Conservation (phyloP, 2,113 vertebrate species). For the Passer montanus region DNA sequence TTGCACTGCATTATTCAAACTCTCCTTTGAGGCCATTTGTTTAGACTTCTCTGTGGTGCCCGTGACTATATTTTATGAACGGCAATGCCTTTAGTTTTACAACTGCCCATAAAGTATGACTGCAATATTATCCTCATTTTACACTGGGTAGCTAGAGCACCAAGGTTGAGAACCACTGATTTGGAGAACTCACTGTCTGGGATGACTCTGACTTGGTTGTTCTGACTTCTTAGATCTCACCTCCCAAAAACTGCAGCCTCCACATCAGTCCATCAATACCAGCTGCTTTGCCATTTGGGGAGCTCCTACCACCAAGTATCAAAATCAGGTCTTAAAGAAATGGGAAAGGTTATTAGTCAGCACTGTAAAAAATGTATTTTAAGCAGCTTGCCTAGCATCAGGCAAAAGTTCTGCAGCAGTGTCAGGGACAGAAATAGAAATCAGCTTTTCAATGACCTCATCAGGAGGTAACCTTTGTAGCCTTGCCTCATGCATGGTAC, state of each 20-base stretch:
- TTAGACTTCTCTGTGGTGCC: not conserved
- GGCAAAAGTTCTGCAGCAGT: not conserved
- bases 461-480: not conserved
- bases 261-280: not conserved
- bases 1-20: not conserved
- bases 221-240: not conserved
- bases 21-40: not conserved
- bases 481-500: not conserved
- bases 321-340: not conserved
- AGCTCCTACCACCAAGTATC: not conserved
- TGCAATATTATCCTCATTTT: not conserved
- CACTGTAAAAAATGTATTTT: not conserved
- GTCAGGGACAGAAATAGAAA: conserved; percentile 14
- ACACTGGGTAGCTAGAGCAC: not conserved
- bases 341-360: not conserved
- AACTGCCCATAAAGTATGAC: not conserved
- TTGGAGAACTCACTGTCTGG: not conserved
- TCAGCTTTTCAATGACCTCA: not conserved
- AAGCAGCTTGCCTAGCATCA: not conserved
- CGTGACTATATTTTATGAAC: not conserved
- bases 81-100: not conserved
- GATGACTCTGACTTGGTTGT: not conserved
- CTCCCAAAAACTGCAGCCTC: not conserved
- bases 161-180: not conserved
- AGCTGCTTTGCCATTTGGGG: not conserved